Evolutionary conservation across 2,113 vertebrate genomes (phyloP).

Genomic region (Picathartes gymnocephalus): DNA sequence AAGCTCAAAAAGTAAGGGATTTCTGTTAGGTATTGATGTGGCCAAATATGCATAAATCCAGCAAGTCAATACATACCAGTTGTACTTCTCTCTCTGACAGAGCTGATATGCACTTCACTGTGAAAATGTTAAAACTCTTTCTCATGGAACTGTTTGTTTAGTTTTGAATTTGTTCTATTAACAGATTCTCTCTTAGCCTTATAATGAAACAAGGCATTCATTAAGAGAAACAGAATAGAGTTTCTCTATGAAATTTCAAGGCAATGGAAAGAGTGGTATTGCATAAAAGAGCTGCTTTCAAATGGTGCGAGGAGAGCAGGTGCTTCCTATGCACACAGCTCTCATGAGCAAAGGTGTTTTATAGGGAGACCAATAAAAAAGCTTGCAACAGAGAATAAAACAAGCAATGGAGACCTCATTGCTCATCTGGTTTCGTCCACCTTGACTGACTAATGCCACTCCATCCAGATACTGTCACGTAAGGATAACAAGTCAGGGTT

Average conservation of each 20-base stretch:
- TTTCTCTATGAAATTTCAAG: not conserved
- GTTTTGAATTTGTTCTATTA: constrained; percentile 50
- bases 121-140: not conserved
- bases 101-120: not conserved
- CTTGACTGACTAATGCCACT: not conserved
- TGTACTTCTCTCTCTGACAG: not conserved
- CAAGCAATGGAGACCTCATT: not conserved
- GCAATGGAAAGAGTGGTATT: not conserved
- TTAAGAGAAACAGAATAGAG: not conserved
- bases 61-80: not conserved
- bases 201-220: not conserved
- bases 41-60: not conserved
- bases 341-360: not conserved
- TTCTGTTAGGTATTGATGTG: not conserved
- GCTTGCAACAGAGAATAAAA: not conserved
- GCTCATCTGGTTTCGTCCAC: not conserved
- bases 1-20: not conserved
- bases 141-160: not conserved
- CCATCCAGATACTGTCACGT: not conserved
- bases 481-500: not conserved
- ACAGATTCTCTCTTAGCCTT: constrained; percentile 20
- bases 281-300: not conserved
- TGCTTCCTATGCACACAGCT: not conserved
- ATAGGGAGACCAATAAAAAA: not conserved
- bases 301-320: not conserved